Base-by-base conservation (phyloP, 2,888 invertebrate species). In the Eupithecia centaureata region DNA sequence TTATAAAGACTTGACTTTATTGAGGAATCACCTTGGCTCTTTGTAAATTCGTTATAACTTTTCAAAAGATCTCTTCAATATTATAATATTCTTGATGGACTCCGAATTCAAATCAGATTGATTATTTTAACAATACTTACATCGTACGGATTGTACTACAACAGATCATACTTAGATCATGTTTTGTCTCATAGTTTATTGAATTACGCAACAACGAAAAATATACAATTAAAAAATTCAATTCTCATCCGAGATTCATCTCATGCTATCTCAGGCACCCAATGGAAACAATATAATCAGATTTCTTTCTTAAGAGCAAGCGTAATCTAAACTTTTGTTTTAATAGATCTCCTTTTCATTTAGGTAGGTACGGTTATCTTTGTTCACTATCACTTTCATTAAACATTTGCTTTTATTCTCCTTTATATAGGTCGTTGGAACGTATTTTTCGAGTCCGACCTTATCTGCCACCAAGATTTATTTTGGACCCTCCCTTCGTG, bases 371-470 rank as follows among this genome's bases (percentile, higher is more conserved):
- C 47, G 42, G 62, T 71, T 72, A 73, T 73, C 71, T 73, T 32
- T 58, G 47, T 66, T 71, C 67, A 62, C 67, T 73, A 71, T 72
- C 72, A 67, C 67, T 70, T 75, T 70, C 67, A 73, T 73, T 75
- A 65, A 73, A 73, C 71, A 70, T 71, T 71, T 73, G 81, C 80
- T 82, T 77, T 66, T 66, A 70, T 70, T 75, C 77, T 79, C 78
- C 72, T 83, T 84, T 84, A 83, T 52, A 84, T 86, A 82, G 83
- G 78, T 70, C 63, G 63, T 63, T 64, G 52, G 63, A 70, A 63
- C 66, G 66, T 58, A 66, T 63, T 70, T 66, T 63, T 70, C 61
- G 61, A 66, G 66, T 64, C 70, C 57, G 32, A 61, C 66, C 63
- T 70, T 70, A 66, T 70, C 70, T 70, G 54, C 60, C 65, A 61